Conservation (phyloP, 2,888 invertebrate species). For the Carcina quercana region DNA sequence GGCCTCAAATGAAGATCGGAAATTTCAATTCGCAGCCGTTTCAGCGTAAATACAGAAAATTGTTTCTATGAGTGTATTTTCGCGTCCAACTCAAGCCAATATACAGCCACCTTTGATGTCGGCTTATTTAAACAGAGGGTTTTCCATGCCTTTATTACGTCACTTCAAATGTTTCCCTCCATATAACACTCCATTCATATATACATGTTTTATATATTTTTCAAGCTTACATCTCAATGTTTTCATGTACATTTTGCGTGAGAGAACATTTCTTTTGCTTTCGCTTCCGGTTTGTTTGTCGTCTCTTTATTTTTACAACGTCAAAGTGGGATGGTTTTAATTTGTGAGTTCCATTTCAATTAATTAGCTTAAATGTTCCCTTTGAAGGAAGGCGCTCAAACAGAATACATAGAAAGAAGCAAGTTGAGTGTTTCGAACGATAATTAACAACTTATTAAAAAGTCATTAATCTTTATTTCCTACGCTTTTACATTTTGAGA, state of each 20-base stretch:
- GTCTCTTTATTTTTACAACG: slow-evolving; percentile 2
- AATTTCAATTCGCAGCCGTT: slow-evolving; percentile 1
- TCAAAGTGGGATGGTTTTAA: slow-evolving; percentile 1
- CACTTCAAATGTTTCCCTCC: slow-evolving; percentile 34
- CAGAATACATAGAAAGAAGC: too few relatives aligned
- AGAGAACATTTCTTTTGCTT: slow-evolving; percentile 24
- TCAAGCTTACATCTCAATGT: too few relatives aligned
- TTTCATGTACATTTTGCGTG: slow-evolving; percentile 25
- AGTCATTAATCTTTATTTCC: too few relatives aligned
- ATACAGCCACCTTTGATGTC: slow-evolving; percentile 53
- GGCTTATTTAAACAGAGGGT: slow-evolving; percentile 58
- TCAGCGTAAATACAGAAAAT: slow-evolving; percentile 20
- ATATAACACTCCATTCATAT: too few relatives aligned
- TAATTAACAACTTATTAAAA: too few relatives aligned
- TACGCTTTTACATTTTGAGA: too few relatives aligned
- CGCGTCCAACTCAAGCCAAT: slow-evolving; percentile 34
- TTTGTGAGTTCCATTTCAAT: slow-evolving; percentile 2
- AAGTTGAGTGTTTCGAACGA: too few relatives aligned
- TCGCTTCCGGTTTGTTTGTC: slow-evolving; percentile 10
- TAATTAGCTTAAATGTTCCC: slow-evolving; percentile 4
- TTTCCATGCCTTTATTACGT: slow-evolving; percentile 46
- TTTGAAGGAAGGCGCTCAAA: too few relatives aligned
- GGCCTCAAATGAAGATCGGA: background rate
- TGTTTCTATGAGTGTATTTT: slow-evolving; percentile 33
- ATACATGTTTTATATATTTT: too few relatives aligned